These are phyloP conservation scores for Corythoichthys haematopterus DNA, from an alignment of 2,113 vertebrate genomes.

Conservation along the genomic window DNA sequence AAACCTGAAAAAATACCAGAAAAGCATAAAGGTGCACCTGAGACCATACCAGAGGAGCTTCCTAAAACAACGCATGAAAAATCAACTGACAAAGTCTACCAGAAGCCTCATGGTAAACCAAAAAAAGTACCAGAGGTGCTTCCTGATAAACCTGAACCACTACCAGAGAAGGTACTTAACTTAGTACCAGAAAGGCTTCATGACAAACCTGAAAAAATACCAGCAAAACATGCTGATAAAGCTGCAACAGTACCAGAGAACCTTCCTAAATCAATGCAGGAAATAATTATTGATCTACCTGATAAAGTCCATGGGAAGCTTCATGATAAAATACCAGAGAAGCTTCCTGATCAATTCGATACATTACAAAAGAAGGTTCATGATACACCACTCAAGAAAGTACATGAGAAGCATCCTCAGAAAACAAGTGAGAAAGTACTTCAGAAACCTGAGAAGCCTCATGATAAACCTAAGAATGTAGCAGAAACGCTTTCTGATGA, in stretches of 20 bases:
- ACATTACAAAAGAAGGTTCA: not conserved
- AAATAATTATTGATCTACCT: conserved; percentile 14
- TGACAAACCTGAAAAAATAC: conserved; percentile 17
- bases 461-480: not conserved
- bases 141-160: conserved; percentile 49
- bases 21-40: not conserved
- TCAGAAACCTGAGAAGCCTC: not conserved
- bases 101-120: not conserved
- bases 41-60: conserved; percentile 8
- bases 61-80: conserved; percentile 16
- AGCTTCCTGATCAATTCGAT: not conserved
- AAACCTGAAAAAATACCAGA: not conserved
- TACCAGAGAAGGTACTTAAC: not conserved
- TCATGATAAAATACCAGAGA: conserved; percentile 7
- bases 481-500: not conserved
- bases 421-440: not conserved
- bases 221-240: conserved; percentile 14
- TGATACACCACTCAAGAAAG: not conserved
- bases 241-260: conserved; percentile 15
- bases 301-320: conserved; percentile 15
- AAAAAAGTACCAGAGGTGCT: not conserved
- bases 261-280: not conserved
- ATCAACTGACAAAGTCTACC: conserved; percentile 1
- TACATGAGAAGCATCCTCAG: not conserved
- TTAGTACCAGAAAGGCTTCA: conserved; percentile 8